Base-by-base conservation (phyloP, 2,797 vertebrate species). In the Lateolabrax maculatus region DNA sequence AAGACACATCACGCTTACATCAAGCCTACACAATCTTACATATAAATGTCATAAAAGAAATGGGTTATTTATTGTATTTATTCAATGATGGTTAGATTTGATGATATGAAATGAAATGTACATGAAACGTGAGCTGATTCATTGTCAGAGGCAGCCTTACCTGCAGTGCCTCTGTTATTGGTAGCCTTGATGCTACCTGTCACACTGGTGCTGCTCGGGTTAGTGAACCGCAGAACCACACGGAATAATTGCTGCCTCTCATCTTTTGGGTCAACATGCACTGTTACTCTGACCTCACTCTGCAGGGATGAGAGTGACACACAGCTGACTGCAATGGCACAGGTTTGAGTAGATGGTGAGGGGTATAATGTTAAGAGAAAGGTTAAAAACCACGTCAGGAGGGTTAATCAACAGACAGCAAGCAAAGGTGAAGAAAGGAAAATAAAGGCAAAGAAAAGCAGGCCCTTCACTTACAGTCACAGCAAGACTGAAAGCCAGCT, bases 231-330 rank as follows among this genome's bases (percentile, higher is more conserved):
- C 95, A 99, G 95, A 92, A 98, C 84, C 92, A 98, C 80, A 60
- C 66, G 95, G 95, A 96, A 98, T 77, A 95, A 95, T 79, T 90
- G 93, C 67, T 87, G 92, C 66, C 87, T 91, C 78, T 95, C 93
- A 58, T 95, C 95, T 86, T 92, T 96, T 82, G 95, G 89, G 41
- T 92, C 92, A 88, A 94, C 96, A 90, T 95, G 95, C 95, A 98
- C 91, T 88, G 89, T 94, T 91, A 99, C 92, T 93, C 92, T 97
- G 84, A 98, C 96, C 95, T 98, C 96, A 87, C 92, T 97, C 98
- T 99, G 96, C 90, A 93, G 95, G 95, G 80, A 87, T 2, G 70
- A 88, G 77, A 85, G 76, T 39, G 86, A 89, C 91, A 95, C 89
- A 93, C 64, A 75, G 82, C 79, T 89, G 78, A 90, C 75, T 71